Evolutionary conservation across 2,888 invertebrate genomes (phyloP).

Genomic region (Drosophila pseudotakahashii): DNA sequence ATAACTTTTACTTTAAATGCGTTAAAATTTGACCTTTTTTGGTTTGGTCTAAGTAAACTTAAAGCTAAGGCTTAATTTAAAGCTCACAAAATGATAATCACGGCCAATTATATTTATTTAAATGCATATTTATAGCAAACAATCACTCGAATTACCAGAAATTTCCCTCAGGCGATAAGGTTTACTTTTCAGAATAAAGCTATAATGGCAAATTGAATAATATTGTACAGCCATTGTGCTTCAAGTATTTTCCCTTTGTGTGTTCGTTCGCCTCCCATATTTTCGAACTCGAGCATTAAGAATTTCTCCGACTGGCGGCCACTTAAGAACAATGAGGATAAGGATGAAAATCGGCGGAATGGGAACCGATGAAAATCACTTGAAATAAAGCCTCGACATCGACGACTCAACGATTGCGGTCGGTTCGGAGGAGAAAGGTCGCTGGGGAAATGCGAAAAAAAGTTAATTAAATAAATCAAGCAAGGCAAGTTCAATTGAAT

Average conservation of each 20-base stretch:
- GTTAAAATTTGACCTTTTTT: too few relatives aligned
- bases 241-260: conserved; percentile 16
- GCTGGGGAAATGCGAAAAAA: conserved; percentile 40
- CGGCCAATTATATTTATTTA: too few relatives aligned
- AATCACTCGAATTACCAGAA: background rate
- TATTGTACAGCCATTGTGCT: conserved; percentile 19
- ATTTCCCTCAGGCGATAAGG: background rate
- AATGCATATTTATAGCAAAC: background rate
- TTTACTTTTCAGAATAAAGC: conserved; percentile 10
- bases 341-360: conserved; percentile 39
- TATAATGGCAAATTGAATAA: conserved; percentile 30
- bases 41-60: too few relatives aligned
- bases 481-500: conserved; percentile 78
- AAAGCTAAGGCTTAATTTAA: too few relatives aligned
- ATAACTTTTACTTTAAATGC: too few relatives aligned
- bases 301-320: conserved; percentile 33
- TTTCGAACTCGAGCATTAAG: conserved; percentile 11
- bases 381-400: conserved; percentile 31
- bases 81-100: too few relatives aligned
- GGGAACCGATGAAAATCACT: conserved; percentile 30
- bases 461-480: conserved; percentile 79
- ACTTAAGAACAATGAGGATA: conserved; percentile 60
- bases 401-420: conserved; percentile 39
- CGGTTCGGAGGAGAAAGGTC: background rate
- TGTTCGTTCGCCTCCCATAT: conserved; percentile 14